Base-by-base conservation (phyloP, 2,888 invertebrate genomes). In the Lepidonotus clava region DNA sequence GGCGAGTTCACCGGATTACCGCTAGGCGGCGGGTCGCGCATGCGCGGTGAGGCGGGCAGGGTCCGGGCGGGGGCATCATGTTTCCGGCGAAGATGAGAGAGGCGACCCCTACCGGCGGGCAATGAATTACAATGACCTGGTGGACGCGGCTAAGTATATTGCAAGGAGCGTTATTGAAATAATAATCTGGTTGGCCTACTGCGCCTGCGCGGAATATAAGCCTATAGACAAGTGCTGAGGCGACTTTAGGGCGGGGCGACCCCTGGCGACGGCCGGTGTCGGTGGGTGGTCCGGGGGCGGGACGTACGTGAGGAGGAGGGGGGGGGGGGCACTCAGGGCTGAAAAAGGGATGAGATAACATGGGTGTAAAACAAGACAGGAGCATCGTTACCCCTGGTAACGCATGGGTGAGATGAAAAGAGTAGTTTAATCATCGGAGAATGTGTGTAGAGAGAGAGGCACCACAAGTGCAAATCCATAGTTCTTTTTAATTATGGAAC, bases 121-220 rank as follows among this genome's bases (percentile, higher is more conserved):
- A 34, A 71, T 71, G 71, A 71, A 71, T 71, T 71, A 71, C 71
- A 71, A 71, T 71, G 71, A 71, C 71, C 38, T 11, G 4, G 18
- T n/a, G 5, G 36, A 0, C 14, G 14, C 8, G 14, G 71, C 71
- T 36, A 71, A 71, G 71, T 71, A 71, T 71, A 71, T 71, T 71
- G 71, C 71, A 1, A n/a, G 38, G 36, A 34, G 71, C 71, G 38
- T 71, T 71, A 71, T 71, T 71, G 71, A 71, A 71, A 71, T 71
- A 71, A 71, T 71, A 71, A 71, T 38, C 61, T 61, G 61, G 61
- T 61, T 61, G 24, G 61, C 28, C 61, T 32, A 61, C n/a, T n/a
- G n/a, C 28, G 61, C 61, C 28, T 24, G 61, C 24, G 24, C 11
- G n/a, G 61, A n/a, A 18, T 61, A 61, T 61, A 61, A 61, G 61